Evolutionary conservation across 2,888 invertebrate genomes (phyloP).

Genomic region (Pristionchus maxplancki): DNA sequence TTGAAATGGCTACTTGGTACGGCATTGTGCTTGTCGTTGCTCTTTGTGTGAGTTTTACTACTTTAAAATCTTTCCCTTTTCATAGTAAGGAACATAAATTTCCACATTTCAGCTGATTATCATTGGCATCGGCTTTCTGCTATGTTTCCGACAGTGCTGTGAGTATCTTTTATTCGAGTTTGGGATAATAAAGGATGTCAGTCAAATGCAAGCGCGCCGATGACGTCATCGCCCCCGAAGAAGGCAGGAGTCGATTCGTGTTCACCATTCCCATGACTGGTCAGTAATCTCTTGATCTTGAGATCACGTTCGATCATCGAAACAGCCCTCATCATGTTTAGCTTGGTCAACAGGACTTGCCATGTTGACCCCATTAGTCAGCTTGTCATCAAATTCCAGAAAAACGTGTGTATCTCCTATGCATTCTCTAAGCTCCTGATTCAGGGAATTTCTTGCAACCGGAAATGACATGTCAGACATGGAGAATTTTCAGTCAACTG

Average conservation of each 20-base stretch:
- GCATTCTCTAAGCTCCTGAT: too few species aligned
- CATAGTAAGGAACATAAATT: too few species aligned
- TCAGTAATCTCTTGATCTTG: background rate
- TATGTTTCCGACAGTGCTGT: conserved; percentile 38
- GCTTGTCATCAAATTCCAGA: background rate
- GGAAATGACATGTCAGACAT: too few species aligned
- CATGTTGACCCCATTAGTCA: background rate
- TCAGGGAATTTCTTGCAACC: too few species aligned
- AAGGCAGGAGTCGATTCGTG: background rate
- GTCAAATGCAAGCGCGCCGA: background rate
- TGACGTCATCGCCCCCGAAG: background rate
- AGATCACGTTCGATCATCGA: background rate
- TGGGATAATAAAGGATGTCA: background rate
- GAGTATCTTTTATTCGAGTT: background rate
- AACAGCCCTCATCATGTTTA: too few species aligned
- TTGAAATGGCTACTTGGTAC: background rate
- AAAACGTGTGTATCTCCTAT: too few species aligned
- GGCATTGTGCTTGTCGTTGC: background rate
- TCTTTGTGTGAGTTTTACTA: conserved; percentile 15
- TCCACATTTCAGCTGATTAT: conserved; percentile 5
- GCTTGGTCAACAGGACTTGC: too few species aligned
- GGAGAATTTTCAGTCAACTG: background rate
- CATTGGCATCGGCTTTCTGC: background rate
- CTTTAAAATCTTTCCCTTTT: too few species aligned
- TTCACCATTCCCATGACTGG: conserved; percentile 14